Base-by-base conservation (phyloP, 1,140 invertebrate species). In the Drosophila pachea region DNA sequence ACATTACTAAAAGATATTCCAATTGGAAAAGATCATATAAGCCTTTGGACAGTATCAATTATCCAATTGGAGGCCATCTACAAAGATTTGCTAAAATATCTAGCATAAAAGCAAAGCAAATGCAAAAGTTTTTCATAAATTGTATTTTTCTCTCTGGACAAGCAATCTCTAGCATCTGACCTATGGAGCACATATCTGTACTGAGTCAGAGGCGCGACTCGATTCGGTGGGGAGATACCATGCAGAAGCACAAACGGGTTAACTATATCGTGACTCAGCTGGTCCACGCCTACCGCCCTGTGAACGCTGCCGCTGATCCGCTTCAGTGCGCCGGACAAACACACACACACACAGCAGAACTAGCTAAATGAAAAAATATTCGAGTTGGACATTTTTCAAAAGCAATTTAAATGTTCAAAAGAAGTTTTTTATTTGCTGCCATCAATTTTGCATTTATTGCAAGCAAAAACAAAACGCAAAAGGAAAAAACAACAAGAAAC, bases 381-480 rank as follows among this genome's bases (percentile, higher is more conserved):
- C 31, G 22, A 35, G 14, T 33, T 59, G 43, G 11, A 31, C 45
- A 52, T 35, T 47, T 47, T 59, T 33, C 7, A 31, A 38, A 40
- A 54, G 49, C 65, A 54, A 36, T 48, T 53, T 53, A 11, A 52
- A 50, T 52, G 40, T 31, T 49, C 16, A 32, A 43, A 61, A 12
- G 8, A 43, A 43, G 29, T 45, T 58, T 45, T 58, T 58, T 58
- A 11, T 42, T 45, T 42, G 40, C 11, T 64, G 50, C 50, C 54
- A 54, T 38, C 55, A 45, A 45, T 52, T 60, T 52, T 45, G 64
- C 61, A 45, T 65, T 65, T 65, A 47, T 73, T 52, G 54, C 71
- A 63, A 45, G 61, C 22, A 61, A 61, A 50, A 32, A 45, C 52
- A 64, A 49, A 56, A 33, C 47, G 22, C 47, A 49, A 35, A 16